These are phyloP conservation scores for Phenacoccus solenopsis DNA, from an alignment of 1,140 invertebrate genomes.

Conservation along the genomic window DNA sequence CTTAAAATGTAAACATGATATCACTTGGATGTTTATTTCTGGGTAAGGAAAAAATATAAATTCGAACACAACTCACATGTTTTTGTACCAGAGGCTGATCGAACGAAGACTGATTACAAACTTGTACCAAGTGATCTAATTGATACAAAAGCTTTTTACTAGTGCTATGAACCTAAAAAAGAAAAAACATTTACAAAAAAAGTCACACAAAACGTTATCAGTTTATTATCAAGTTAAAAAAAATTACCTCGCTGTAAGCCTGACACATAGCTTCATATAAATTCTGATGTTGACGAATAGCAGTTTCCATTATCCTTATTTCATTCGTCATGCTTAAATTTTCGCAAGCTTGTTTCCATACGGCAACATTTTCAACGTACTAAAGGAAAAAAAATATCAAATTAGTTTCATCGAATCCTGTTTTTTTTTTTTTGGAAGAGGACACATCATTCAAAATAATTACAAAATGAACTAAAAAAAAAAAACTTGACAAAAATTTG, in stretches of 20 bases:
- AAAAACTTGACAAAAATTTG: too few species aligned
- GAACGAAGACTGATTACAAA: constrained; percentile 77
- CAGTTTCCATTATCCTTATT: constrained; percentile 76
- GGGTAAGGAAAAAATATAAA: constrained; percentile 12
- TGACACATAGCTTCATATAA: constrained; percentile 94
- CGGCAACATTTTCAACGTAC: constrained; percentile 81
- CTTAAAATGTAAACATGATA: constrained; percentile 20
- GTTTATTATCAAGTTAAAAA: background rate
- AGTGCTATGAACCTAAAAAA: constrained; percentile 74
- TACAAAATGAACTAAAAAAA: background rate
- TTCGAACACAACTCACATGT: constrained; percentile 44
- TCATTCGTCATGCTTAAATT: constrained; percentile 65
- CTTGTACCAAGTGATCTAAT: constrained; percentile 87
- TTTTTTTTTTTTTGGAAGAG: background rate
- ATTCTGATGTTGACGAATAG: constrained; percentile 82
- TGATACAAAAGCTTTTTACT: constrained; percentile 93
- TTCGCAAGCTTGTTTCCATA: constrained; percentile 82
- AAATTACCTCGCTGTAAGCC: constrained; percentile 74
- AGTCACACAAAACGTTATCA: background rate
- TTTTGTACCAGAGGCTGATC: constrained; percentile 44
- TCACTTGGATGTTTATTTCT: too few species aligned
- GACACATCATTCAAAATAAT: background rate
- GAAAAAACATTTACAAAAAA: background rate
- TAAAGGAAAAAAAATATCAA: constrained; percentile 31
- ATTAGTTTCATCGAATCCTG: background rate